These are phyloP conservation scores for Pocillopora verrucosa DNA, from an alignment of 64 coral and sea anemone species.

Conservation along the genomic window DNA sequence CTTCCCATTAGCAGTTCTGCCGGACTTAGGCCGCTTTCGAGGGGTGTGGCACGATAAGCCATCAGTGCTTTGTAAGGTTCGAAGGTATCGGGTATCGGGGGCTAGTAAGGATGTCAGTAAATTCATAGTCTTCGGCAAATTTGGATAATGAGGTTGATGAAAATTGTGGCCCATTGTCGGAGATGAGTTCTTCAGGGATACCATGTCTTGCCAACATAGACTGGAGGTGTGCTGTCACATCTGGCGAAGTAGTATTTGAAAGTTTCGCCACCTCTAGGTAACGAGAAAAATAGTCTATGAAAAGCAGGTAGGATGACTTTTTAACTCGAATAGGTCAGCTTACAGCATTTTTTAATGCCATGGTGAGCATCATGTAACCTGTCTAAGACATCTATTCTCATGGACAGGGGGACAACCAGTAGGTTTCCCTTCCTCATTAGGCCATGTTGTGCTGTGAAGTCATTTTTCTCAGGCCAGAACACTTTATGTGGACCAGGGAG, in stretches of 20 bases:
- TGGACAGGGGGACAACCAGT: not conserved
- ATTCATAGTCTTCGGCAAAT: constrained; percentile 51
- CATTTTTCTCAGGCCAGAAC: not conserved
- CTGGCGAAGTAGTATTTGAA: constrained; percentile 4
- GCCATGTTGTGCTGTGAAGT: not conserved
- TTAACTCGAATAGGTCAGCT: constrained; percentile 28
- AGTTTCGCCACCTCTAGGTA: constrained; percentile 26
- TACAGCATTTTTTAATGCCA: constrained; percentile 8
- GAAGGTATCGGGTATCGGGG: not conserved
- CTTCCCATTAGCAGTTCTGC: constrained; percentile 55
- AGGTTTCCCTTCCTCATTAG: not conserved
- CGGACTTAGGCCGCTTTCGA: constrained; percentile 41
- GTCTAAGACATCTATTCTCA: not conserved
- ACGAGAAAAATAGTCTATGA: constrained; percentile 47
- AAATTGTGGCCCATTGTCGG: constrained; percentile 41
- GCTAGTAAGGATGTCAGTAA: constrained; percentile 24
- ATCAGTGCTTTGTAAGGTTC: constrained; percentile 47
- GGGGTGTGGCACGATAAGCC: constrained; percentile 46
- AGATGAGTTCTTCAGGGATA: constrained; percentile 35
- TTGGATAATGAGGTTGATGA: constrained; percentile 22
- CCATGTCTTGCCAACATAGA: constrained; percentile 27
- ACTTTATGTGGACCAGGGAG: not conserved
- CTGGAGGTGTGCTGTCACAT: not conserved
- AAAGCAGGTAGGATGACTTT: constrained; percentile 23
- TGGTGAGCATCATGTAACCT: not conserved